These are phyloP conservation scores for Eugnorisma glareosa DNA, from an alignment of 2,888 invertebrate species.

Conservation along the genomic window DNA sequence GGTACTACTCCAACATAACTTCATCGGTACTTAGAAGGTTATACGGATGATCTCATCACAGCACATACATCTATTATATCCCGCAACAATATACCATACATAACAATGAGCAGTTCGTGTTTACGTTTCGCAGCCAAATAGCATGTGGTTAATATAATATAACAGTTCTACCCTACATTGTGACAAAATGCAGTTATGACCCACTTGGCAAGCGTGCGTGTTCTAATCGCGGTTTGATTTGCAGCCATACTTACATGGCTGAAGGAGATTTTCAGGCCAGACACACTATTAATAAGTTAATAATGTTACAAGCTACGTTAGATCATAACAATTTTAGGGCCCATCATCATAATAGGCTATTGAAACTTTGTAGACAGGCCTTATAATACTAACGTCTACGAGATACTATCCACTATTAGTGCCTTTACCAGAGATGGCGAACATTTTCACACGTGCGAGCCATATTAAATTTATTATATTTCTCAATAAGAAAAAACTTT, in stretches of 20 bases:
- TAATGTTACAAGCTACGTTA: conserved; percentile 7
- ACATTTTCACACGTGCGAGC: background rate
- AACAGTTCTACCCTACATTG: conserved; percentile 41
- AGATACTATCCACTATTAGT: background rate
- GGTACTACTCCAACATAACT: conserved; percentile 3
- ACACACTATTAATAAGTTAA: conserved; percentile 35
- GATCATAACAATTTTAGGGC: conserved; percentile 20
- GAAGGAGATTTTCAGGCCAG: conserved; percentile 44
- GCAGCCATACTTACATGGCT: conserved; percentile 28
- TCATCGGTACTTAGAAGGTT: conserved; percentile 29
- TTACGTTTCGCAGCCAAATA: conserved; percentile 40
- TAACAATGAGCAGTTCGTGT: conserved; percentile 35
- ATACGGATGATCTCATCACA: conserved; percentile 39
- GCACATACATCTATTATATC: conserved; percentile 15
- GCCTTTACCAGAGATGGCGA: background rate
- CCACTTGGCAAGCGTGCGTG: conserved; percentile 59
- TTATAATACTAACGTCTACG: background rate
- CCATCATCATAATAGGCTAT: conserved; percentile 3
- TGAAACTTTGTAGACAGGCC: conserved; percentile 31
- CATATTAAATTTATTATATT: background rate
- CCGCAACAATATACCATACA: conserved; percentile 29
- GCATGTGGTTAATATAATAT: conserved; percentile 34
- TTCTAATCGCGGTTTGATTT: conserved; percentile 57
- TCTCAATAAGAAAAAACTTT: background rate
- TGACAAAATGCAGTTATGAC: conserved; percentile 58